Base-by-base conservation (phyloP, 2,797 vertebrate genomes). In the Phoebastria nigripes region DNA sequence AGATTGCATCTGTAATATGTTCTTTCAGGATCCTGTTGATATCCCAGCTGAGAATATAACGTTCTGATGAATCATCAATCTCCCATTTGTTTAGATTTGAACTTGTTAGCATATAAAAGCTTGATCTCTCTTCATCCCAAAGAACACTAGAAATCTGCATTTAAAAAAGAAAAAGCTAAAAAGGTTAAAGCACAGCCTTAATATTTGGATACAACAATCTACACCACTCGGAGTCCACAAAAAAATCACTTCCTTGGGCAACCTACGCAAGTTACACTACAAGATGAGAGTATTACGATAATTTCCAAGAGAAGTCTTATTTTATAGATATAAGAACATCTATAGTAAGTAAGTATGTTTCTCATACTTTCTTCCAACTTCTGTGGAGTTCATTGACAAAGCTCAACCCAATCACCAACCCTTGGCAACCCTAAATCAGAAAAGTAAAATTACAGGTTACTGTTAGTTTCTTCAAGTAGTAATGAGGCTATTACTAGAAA, bases 61-160 rank as follows among this genome's bases (percentile, higher is more conserved):
- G 98, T 94, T 99, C 99, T 9, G 98, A 97, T 70, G 85, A 97
- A 90, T 98, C 98, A 24, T 99, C 98, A 87, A 99, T 93, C 96
- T 99, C 99, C 99, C 99, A 99, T 81, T 99, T 99, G 84, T 97
- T 98, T 61, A 99, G 96, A 59, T 94, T 98, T 82, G 98, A 98
- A 82, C 97, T 98, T 71, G 98, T 99, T 62, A 99, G 98, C 5
- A 98, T 98, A 94, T 99, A 99, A 82, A 99, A 98, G 52, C 96
- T 98, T 39, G 98, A 97, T 33, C 87, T 95, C 31, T 97, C 97
- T 52, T 92, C 97, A 93, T 97, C 98, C 99, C 99, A 99, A 79
- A 99, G 97, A 93, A 99, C 97, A 12, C 97, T 98, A 95, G 98
- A 98, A 78, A 99, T 98, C 99, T 99, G 97, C 51, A 94, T 76